Conservation (phyloP, 1,140 invertebrate species). For the Psix sp. region DNA sequence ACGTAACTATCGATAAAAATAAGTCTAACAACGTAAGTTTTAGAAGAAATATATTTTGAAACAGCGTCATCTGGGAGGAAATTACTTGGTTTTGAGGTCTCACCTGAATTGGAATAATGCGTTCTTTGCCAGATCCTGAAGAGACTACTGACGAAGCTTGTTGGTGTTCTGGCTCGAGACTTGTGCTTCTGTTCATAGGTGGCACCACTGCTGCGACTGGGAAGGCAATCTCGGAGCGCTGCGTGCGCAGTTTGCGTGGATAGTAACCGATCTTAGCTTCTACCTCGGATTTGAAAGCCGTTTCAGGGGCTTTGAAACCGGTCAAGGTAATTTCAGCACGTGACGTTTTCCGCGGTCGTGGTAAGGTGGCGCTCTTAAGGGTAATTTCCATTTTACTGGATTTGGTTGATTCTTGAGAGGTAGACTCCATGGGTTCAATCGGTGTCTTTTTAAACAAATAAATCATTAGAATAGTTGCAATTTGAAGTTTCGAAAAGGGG, state of each 20-base stretch:
- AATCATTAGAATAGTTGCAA: constrained; percentile 3
- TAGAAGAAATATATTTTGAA: too few relatives aligned
- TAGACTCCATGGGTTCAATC: constrained; percentile 48
- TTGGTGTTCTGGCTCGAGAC: constrained; percentile 72
- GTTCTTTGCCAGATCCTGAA: constrained; percentile 72
- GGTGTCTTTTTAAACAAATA: constrained; percentile 29
- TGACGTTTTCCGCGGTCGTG: constrained; percentile 80
- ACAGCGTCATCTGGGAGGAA: not conserved
- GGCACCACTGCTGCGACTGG: constrained; percentile 76
- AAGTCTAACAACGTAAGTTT: too few relatives aligned
- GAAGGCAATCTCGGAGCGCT: constrained; percentile 80
- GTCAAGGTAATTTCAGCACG: constrained; percentile 82
- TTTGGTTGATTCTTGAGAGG: constrained; percentile 68
- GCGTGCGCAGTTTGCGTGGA: constrained; percentile 74
- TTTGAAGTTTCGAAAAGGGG: too few relatives aligned
- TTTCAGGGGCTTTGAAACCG: constrained; percentile 71
- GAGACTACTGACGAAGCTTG: constrained; percentile 10
- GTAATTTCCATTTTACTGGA: constrained; percentile 82
- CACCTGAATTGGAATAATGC: constrained; percentile 79
- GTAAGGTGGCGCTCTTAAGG: constrained; percentile 82
- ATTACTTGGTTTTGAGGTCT: not conserved
- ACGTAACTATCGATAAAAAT: too few relatives aligned
- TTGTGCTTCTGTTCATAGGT: constrained; percentile 68
- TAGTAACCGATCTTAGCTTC: constrained; percentile 78
- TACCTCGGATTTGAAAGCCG: constrained; percentile 79